Evolutionary conservation across 2,797 vertebrate genomes (phyloP), one percentile per base, ranked within the genome.

Genomic region (Loriculus beryllinus): DNA sequence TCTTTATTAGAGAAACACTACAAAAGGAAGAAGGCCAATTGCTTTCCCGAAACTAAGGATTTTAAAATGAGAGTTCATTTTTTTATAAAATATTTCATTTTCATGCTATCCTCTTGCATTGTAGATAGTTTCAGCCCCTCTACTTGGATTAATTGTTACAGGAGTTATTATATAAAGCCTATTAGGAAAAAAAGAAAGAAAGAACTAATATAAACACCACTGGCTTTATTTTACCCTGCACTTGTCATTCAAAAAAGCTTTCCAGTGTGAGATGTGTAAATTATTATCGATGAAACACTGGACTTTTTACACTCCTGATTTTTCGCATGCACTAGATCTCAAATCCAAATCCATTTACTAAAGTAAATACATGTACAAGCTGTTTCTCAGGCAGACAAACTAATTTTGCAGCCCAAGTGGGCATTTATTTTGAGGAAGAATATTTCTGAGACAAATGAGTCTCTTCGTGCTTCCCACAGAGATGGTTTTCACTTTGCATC

Each of bases 71-170:
- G 70, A 62, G 60, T 21, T 78, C 22, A 4, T 82, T 90, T 91
- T 67, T 56, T 31, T 75, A 85, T 40, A 86, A 92, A 86, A 81
- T 51, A 93, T 85, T 91, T 75, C n/a, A 68, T 96, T 95, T 95
- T 72, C 48, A 31, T 82, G 43, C 42, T 88, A 45, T 67, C 77
- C 29, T 87, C 75, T 95, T 90, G 56, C 43, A 42, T 54, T 79
- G 60, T 9, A 89, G 82, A 83, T 67, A 59, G 59, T 82, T 95
- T 76, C 77, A 92, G 54, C 65, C 51, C 81, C 86, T 93, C 35
- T 75, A 35, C 56, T 65, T 12, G 62, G 69, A 80, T 90, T 95
- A 95, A 88, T 94, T 94, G 75, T 82, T 93, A 87, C 69, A 89
- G 64, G 40, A 88, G 57, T 76, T 88, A 86, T 76, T 92, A 86